Evolutionary conservation across 2,888 invertebrate species (phyloP).

Genomic region (Thysanoteuthis rhombus): DNA sequence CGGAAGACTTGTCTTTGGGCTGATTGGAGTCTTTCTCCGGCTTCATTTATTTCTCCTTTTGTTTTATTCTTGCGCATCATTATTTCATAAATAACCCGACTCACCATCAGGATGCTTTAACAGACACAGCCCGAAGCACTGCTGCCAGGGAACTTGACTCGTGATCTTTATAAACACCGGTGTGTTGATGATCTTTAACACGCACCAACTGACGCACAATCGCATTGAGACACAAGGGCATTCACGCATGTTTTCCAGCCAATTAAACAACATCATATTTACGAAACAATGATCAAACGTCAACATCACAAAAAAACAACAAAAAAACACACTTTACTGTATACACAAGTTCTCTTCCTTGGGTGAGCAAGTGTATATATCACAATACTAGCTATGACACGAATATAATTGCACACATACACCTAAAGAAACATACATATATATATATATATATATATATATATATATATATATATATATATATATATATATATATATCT

Average conservation of each 20-base stretch:
- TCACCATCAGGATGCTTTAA: not conserved
- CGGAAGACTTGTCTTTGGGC: not conserved
- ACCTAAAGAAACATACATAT: not conserved
- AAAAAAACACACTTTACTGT: no score
- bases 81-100: not conserved
- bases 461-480: not conserved
- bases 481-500: not conserved
- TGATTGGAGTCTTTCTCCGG: not conserved
- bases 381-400: not conserved
- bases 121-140: not conserved
- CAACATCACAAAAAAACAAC: no score
- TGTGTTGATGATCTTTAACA: not conserved
- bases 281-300: no score
- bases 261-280: no score
- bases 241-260: not conserved
- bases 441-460: not conserved
- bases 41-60: not conserved
- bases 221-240: not conserved
- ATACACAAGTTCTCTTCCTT: no score
- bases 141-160: not conserved
- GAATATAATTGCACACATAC: not conserved
- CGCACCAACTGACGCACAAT: not conserved
- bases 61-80: not conserved
- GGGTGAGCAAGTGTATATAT: no score
- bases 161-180: not conserved